Conservation (phyloP, 2,113 vertebrate species). For the Hypomesus transpacificus region DNA sequence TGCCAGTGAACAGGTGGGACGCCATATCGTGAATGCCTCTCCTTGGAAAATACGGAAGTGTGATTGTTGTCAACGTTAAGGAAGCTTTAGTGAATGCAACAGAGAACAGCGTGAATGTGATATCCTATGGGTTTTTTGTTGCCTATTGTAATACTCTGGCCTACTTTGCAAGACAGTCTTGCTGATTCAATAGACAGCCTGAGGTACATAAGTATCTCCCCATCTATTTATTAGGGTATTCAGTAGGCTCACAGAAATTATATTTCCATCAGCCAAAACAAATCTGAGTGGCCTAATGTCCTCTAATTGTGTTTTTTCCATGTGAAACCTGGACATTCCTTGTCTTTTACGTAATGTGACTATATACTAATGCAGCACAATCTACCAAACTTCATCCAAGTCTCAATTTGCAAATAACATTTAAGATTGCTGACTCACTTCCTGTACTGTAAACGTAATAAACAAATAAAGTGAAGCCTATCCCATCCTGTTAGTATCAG, state of each 20-base stretch:
- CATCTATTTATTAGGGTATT: neutral
- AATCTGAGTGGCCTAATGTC: too few relatives aligned
- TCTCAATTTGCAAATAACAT: too few relatives aligned
- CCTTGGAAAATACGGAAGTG: neutral
- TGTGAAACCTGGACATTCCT: too few relatives aligned
- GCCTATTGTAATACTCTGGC: neutral
- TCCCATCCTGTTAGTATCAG: too few relatives aligned
- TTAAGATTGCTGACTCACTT: too few relatives aligned
- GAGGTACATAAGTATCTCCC: neutral
- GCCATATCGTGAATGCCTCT: neutral
- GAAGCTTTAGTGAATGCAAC: slow-evolving; percentile 18
- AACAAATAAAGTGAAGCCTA: too few relatives aligned
- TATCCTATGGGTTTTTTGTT: slow-evolving; percentile 22
- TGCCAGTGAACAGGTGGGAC: slow-evolving; percentile 22
- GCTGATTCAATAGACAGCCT: neutral
- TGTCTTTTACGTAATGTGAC: too few relatives aligned
- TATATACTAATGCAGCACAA: too few relatives aligned
- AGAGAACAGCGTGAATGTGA: slow-evolving; percentile 23
- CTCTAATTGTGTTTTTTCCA: too few relatives aligned
- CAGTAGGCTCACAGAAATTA: neutral
- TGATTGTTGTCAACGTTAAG: slow-evolving; percentile 17
- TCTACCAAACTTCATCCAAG: too few relatives aligned
- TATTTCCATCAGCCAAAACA: too few relatives aligned
- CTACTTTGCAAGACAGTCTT: slow-evolving; percentile 20
- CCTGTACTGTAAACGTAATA: too few relatives aligned